Evolutionary conservation across 2,113 vertebrate species (phyloP), one percentile per base, ranked within the genome.

Genomic region (Herpailurus yagouaroundi): DNA sequence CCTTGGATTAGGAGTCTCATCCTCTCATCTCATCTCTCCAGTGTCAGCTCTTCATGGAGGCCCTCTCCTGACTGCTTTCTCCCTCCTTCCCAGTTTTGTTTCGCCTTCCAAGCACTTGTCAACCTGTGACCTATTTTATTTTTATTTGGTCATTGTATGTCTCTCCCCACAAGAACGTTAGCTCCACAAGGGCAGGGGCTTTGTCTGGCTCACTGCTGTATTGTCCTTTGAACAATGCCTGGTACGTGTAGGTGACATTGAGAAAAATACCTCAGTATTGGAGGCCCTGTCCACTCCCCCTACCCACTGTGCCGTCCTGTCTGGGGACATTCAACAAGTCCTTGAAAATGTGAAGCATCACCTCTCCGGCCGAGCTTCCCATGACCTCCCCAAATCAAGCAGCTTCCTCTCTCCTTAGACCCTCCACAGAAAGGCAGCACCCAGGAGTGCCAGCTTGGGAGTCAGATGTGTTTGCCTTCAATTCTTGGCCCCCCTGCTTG

Each of bases 401-500:
- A 41, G 48, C 23, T 25, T 23, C 36, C n/a, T 41, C 3, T 16
- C 4, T n/a, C 31, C 27, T 45, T 27, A 10, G 33, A 6, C 7
- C 12, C 15, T 76, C 31, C 45, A 27, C 10, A 27, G 66, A 36
- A 8, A 50, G 38, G 27, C 36, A n/a, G 41, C 27, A 13, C 66
- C 38, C 52, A 19, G 23, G 41, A 85, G 31, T 0, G 0, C 2
- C 6, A 16, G 21, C 71, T 77, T 57, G 48, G 14, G 64, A 64
- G 21, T 68, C 36, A 12, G 27, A 48, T 4, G 7, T 14, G 27
- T 7, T 19, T 27, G 48, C 2, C 33, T n/a, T 82, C 66, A 41
- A 14, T 19, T 18, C 38, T 50, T 10, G 11, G 7, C 8, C 18
- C n/a, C n/a, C 4, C 4, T 25, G 41, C 41, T 41, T 0, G 0